These are phyloP conservation scores for Tigriopus japonicus DNA, from an alignment of 1,140 invertebrate species.

Conservation along the genomic window DNA sequence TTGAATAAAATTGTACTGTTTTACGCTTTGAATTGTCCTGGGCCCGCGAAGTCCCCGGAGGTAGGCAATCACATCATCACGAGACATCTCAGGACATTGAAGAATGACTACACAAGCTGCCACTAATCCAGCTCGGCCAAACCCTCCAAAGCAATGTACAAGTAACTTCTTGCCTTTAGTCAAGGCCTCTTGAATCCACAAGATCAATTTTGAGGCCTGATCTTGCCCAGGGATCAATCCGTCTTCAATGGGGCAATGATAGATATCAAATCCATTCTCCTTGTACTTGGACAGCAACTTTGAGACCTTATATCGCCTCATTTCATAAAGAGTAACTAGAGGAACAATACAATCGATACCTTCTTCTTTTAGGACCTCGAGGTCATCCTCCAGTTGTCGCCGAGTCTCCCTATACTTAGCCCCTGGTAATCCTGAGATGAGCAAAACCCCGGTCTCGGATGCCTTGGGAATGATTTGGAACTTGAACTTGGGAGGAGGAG, in stretches of 20 bases:
- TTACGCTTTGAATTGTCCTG: conserved; percentile 2
- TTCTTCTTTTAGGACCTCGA: background rate
- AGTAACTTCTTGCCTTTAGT: background rate
- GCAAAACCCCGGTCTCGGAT: too few species aligned
- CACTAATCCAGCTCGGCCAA: background rate
- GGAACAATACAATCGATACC: background rate
- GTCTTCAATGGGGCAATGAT: background rate
- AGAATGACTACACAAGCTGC: background rate
- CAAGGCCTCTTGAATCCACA: background rate
- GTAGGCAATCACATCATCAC: background rate
- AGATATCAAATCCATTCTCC: background rate
- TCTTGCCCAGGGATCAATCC: background rate
- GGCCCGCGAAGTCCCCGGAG: conserved; percentile 4
- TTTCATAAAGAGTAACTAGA: background rate
- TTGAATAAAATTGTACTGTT: conserved; percentile 9
- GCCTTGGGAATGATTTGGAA: too few species aligned
- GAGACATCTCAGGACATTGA: background rate
- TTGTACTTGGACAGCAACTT: background rate
- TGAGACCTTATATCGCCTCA: background rate
- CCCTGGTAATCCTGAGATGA: too few species aligned
- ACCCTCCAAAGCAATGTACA: conserved; percentile 9
- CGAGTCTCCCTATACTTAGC: too few species aligned
- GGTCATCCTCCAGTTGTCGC: too few species aligned
- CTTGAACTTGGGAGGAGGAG: too few species aligned
- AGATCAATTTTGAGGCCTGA: too few species aligned